Conservation (phyloP, 2,888 invertebrate genomes). For the Lasioglossum morio region DNA sequence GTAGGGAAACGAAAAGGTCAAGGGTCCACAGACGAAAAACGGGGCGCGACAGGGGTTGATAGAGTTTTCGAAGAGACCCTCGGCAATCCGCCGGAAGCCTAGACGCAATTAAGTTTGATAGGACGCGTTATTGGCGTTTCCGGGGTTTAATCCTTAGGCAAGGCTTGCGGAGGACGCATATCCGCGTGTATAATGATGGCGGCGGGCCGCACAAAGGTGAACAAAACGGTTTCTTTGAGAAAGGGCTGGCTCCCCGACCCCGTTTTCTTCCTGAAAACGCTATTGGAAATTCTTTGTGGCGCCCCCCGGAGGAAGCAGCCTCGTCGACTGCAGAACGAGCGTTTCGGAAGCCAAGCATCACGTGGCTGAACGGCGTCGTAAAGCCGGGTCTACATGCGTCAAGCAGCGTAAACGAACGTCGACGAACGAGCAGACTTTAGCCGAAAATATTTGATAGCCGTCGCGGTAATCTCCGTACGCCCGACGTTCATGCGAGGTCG, state of each 20-base stretch:
- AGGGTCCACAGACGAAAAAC: neutral
- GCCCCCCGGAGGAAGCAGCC: slow-evolving; percentile 25
- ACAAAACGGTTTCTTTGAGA: slow-evolving; percentile 58
- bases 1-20: neutral
- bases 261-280: slow-evolving; percentile 53
- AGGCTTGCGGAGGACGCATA: slow-evolving; percentile 27
- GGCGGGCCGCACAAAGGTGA: slow-evolving; percentile 37
- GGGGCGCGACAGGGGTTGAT: neutral
- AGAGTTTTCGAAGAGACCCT: neutral
- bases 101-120: slow-evolving; percentile 12
- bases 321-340: neutral
- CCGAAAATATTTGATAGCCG: neutral
- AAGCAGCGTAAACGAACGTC: neutral
- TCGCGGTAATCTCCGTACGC: neutral
- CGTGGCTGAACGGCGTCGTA: slow-evolving; percentile 1
- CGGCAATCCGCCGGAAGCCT: neutral
- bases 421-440: neutral
- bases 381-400: neutral
- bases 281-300: slow-evolving; percentile 71
- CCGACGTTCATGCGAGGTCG: neutral
- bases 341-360: neutral
- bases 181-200: slow-evolving; percentile 46
- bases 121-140: slow-evolving; percentile 2
- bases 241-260: slow-evolving; percentile 31
- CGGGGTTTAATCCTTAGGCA: slow-evolving; percentile 22